Conservation (phyloP, 2,797 vertebrate genomes). For the Gallinago nigripennis region DNA sequence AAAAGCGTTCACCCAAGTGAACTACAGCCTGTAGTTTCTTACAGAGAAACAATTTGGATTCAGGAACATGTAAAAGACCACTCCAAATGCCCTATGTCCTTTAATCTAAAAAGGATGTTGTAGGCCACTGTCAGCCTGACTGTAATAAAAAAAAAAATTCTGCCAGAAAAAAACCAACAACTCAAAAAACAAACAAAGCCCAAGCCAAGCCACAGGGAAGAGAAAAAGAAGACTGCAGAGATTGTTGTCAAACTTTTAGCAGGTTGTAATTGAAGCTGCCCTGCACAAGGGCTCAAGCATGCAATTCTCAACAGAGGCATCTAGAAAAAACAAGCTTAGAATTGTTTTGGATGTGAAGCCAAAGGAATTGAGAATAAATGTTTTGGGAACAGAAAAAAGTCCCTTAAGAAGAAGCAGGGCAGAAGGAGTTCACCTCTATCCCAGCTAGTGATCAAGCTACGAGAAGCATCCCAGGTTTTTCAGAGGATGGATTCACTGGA, state of each 20-base stretch:
- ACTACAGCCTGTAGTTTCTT: not conserved
- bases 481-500: not conserved
- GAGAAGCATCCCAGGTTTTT: constrained; percentile 53
- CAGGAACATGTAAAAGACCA: constrained; percentile 27
- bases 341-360: constrained; percentile 6
- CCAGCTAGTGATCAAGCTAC: not conserved
- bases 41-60: not conserved
- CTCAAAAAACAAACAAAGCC: not conserved
- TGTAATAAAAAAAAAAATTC: constrained; percentile 1
- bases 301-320: not conserved
- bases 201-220: not conserved
- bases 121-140: constrained; percentile 13
- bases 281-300: not conserved
- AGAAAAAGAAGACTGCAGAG: not conserved
- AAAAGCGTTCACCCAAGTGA: not conserved
- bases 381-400: not conserved
- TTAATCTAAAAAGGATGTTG: not conserved
- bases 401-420: not conserved
- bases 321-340: not conserved
- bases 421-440: not conserved
- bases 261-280: constrained; percentile 31
- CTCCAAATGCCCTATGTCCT: constrained; percentile 5
- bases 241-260: constrained; percentile 12
- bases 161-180: constrained; percentile 22
- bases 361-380: constrained; percentile 14